phyloP scores from a whole-genome alignment of 2,797 vertebrate genomes.

The Sebastes minor region DNA sequence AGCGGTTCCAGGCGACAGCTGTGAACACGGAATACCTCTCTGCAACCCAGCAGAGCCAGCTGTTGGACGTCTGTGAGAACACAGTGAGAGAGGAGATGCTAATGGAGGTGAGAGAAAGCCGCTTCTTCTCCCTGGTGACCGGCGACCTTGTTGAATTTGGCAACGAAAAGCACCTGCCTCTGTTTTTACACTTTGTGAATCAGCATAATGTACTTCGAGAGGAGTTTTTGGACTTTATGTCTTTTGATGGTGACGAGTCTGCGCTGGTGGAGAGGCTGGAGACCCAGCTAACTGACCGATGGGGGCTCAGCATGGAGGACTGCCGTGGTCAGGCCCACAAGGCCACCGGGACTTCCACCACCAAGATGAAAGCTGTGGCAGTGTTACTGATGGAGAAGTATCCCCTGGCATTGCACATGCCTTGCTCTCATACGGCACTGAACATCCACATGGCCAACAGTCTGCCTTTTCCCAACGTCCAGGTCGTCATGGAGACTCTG shows the following conservation, averaged over 20 bases:
- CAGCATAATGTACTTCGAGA: conserved; percentile 90
- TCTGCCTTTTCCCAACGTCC: conserved; percentile 88
- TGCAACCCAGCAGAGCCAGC: conserved; percentile 86
- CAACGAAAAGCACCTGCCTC: conserved; percentile 86
- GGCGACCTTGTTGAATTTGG: conserved; percentile 90
- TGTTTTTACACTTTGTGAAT: conserved; percentile 92
- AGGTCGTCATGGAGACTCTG: conserved; percentile 87
- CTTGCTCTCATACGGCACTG: conserved; percentile 90
- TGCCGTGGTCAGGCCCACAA: conserved; percentile 94
- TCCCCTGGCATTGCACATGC: conserved; percentile 88
- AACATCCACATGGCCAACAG: conserved; percentile 93
- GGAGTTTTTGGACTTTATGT: conserved; percentile 93
- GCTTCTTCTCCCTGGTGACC: conserved; percentile 92
- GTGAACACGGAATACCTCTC: conserved; percentile 91
- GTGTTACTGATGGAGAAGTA: conserved; percentile 91
- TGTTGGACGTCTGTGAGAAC: conserved; percentile 92
- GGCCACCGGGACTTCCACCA: conserved; percentile 88
- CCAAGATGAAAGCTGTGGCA: conserved; percentile 93
- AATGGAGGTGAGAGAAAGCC: conserved; percentile 90
- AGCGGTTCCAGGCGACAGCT: conserved; percentile 87
- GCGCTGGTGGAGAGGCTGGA: conserved; percentile 88
- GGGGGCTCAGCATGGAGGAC: conserved; percentile 95
- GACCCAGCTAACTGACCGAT: conserved; percentile 88
- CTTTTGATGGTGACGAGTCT: conserved; percentile 84
- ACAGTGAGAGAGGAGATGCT: conserved; percentile 91